Evolutionary conservation across 2,888 invertebrate genomes (phyloP), one percentile per base, ranked within the genome.

Genomic region (Drosophila acutilabella): DNA sequence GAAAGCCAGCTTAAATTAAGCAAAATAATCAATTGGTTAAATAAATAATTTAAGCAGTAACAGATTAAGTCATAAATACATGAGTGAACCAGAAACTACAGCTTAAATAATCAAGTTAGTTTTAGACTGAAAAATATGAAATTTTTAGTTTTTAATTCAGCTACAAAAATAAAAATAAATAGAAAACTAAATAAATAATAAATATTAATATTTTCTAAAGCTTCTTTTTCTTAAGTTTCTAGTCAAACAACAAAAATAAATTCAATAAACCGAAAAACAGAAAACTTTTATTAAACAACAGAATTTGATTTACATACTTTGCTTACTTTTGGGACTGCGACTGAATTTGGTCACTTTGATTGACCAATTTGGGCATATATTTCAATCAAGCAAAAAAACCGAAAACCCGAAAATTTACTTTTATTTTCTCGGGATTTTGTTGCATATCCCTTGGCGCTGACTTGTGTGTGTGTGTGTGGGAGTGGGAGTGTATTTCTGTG

Each of bases 291-390:
- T 8, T 30, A 8, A 56, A 56, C 26, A 42, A 56, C 13, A 47
- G 13, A 36, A 50, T 41, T 48, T 44, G 5, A 42, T 54, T 54
- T 10, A 33, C 10, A 10, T 3, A 44, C n/a, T 41, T 54, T 14
- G 33, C 10, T 33, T 2, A 23, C 23, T 44, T 2, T 8, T 56
- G 20, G 5, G 14, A 20, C 44, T 56, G 20, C 2, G 14, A 20
- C 44, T 38, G 6, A 52, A 50, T 56, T 62, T 53, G 73, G 73
- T 75, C 78, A 58, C 2, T 61, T 44, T 58, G 58, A 64, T 77
- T 78, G 74, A 75, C 78, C 74, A 57, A 74, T 64, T 76, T 62
- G 66, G 3, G 3, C 38, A 4, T 56, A 16, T 13, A 66, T 76
- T 71, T 72, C 73, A 71, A 76, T 76, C 76, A 65, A 47, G 33